These are phyloP conservation scores for Lycophotia porphyrea DNA, from an alignment of 2,888 invertebrate species.

Conservation along the genomic window DNA sequence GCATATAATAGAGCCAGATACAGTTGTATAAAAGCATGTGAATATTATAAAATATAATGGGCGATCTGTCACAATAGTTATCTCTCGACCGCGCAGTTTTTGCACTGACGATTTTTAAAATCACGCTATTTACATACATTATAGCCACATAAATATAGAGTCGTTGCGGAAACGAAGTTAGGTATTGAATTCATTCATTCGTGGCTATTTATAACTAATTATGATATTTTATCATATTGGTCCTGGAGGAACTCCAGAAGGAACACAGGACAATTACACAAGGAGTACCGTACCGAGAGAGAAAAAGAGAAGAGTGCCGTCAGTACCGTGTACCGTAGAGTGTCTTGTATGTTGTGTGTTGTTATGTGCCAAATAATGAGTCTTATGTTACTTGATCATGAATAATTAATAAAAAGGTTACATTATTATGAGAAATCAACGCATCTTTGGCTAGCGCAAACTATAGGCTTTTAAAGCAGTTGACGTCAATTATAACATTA, in stretches of 20 bases:
- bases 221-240: not conserved
- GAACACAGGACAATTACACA: no score
- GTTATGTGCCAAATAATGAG: no score
- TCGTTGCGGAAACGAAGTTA: conserved; percentile 27
- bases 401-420: not conserved
- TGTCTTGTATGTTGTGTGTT: no score
- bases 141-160: conserved; percentile 22
- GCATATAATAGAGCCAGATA: not conserved
- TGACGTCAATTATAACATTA: not conserved
- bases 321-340: no score
- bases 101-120: conserved; percentile 35
- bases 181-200: conserved; percentile 7
- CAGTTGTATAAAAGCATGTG: conserved; percentile 12
- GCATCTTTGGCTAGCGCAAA: not conserved
- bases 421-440: not conserved
- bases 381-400: no score
- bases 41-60: conserved; percentile 33
- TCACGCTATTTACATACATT: conserved; percentile 36
- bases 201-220: not conserved
- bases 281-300: no score
- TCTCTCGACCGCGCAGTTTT: conserved; percentile 28
- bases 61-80: conserved; percentile 53
- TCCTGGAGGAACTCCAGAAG: not conserved
- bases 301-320: no score
- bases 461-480: not conserved